Evolutionary conservation across 1,140 invertebrate species (phyloP).

Genomic region (Ctenoplectra terminalis): DNA sequence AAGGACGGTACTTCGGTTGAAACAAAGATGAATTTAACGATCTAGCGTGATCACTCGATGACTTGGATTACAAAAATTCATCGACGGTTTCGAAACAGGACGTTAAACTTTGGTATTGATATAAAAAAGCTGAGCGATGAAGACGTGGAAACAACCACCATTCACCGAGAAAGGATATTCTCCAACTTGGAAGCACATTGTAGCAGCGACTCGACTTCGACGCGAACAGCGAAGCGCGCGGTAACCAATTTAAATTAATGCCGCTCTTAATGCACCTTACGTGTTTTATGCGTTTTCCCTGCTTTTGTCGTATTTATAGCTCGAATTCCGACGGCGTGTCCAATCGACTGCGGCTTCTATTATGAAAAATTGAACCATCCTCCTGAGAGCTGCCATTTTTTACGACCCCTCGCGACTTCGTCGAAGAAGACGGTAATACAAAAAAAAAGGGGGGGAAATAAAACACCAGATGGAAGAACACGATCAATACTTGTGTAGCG

Average conservation of each 20-base stretch:
- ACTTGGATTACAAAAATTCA: neutral
- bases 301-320: slow-evolving; percentile 65
- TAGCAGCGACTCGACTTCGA: neutral
- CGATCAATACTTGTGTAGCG: slow-evolving; percentile 14
- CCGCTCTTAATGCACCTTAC: slow-evolving; percentile 58
- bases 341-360: neutral
- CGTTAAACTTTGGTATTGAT: neutral
- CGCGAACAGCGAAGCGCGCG: neutral
- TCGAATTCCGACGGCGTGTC: too few relatives aligned
- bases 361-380: slow-evolving; percentile 35
- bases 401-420: neutral
- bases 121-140: neutral
- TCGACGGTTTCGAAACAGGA: neutral
- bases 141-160: neutral
- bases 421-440: neutral
- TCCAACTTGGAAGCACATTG: slow-evolving; percentile 17
- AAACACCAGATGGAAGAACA: neutral
- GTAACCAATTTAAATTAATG: slow-evolving; percentile 70
- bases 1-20: neutral
- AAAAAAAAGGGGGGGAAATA: neutral
- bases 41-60: slow-evolving; percentile 1
- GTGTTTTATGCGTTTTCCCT: slow-evolving; percentile 64
- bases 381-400: neutral
- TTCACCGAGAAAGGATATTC: slow-evolving; percentile 1
- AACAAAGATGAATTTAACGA: neutral